These are phyloP conservation scores for Mechanitis messenoides DNA, from an alignment of 2,888 invertebrate genomes.

Conservation along the genomic window DNA sequence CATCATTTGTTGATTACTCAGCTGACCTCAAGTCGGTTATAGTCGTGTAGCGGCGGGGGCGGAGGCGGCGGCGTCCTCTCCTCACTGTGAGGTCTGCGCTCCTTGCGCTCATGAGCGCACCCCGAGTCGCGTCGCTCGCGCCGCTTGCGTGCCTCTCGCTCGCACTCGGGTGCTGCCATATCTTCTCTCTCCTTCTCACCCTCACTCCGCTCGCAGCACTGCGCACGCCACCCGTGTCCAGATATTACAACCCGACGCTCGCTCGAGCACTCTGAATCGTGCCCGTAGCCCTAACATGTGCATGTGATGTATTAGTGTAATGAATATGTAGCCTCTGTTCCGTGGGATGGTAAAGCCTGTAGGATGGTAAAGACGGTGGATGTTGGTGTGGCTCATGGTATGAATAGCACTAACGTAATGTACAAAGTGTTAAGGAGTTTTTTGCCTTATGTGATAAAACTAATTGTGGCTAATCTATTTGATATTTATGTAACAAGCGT, in stretches of 20 bases:
- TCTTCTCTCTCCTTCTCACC: constrained; percentile 62
- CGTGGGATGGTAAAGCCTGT: constrained; percentile 38
- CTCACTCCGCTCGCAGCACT: constrained; percentile 64
- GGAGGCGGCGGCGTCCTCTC: constrained; percentile 65
- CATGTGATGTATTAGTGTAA: constrained; percentile 54
- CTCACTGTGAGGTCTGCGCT: constrained; percentile 67
- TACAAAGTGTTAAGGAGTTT: constrained; percentile 26
- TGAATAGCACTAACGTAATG: constrained; percentile 27
- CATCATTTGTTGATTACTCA: background rate
- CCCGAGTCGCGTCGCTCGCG: constrained; percentile 79
- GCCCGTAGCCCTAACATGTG: constrained; percentile 66
- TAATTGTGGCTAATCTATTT: constrained; percentile 33
- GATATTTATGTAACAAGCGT: constrained; percentile 29
- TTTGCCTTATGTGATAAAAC: constrained; percentile 30
- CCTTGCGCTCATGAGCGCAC: constrained; percentile 68
- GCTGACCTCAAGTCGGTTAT: constrained; percentile 63
- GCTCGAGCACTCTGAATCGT: constrained; percentile 67
- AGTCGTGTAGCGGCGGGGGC: constrained; percentile 66
- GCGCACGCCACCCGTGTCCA: constrained; percentile 70
- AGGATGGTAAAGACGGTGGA: constrained; percentile 40
- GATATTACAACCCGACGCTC: constrained; percentile 70
- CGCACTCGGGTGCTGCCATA: constrained; percentile 74
- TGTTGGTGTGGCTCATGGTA: constrained; percentile 33
- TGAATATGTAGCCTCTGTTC: constrained; percentile 33
- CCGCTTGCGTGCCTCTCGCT: constrained; percentile 77